Base-by-base conservation (phyloP, 2,113 vertebrate genomes). In the Irena cyanogastra region DNA sequence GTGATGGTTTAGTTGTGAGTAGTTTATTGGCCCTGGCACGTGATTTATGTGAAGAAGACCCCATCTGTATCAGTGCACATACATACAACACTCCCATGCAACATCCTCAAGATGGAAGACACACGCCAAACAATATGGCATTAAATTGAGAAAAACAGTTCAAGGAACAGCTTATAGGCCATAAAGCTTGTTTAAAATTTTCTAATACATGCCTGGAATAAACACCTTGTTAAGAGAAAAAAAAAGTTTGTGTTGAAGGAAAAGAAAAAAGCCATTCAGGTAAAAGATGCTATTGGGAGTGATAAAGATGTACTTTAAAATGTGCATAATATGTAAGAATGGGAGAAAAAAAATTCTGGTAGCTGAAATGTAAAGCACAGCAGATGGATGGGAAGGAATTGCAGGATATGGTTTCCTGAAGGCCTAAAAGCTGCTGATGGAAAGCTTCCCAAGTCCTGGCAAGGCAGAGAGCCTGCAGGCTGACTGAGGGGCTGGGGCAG, bases 401-500 rank as follows among this genome's bases (percentile, higher is more conserved):
- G 42, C 1, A 14, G 39, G 57, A 5, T 16, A 11, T 1, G 4
- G 13, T 37, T 74, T 77, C 31, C 42, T 54, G 83, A 59, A 66
- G 19, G 22, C 28, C 52, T 63, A 26, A 75, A 61, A 66, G 44
- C 9, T 88, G 53, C 4, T n/a, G 52, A 30, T 47, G 16, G 59
- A 64, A 77, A 83, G 7, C 16, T 69, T 41, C 68, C 64, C 17
- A 61, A 56, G 74, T 10, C 6, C 33, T 61, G 45, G 28, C 0
- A 10, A 35, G 87, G 53, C 20, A 18, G 44, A 41, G n/a, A 45
- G 16, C 5, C 50, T 37, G 23, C 41, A 31, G 79, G 59, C 3
- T 3, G 2, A 45, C 47, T 2, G 0, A 1, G 8, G 56, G 26
- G 13, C 33, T 15, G 79, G 23, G 35, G 26, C 3, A 2, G 44